These are phyloP conservation scores for Didymodactylos carnosus DNA, from an alignment of 2,888 invertebrate genomes.

Conservation along the genomic window DNA sequence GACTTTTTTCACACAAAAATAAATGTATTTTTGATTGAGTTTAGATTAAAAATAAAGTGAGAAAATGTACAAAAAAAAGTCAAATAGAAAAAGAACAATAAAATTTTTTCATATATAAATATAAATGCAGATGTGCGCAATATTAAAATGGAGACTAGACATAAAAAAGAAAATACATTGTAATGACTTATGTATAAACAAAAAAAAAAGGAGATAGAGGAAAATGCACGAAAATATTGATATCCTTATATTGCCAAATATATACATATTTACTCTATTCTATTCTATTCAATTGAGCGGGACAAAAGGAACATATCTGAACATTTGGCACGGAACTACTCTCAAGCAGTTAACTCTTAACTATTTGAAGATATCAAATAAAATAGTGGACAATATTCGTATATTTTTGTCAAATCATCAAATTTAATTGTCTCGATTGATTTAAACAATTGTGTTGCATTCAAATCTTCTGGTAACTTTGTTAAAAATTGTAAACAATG, in stretches of 20 bases:
- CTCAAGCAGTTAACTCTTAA: too few species aligned
- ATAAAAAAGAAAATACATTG: too few species aligned
- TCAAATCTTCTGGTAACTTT: constrained; percentile 58
- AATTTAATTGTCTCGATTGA: constrained; percentile 43
- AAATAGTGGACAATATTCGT: constrained; percentile 15
- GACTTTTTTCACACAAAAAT: too few species aligned
- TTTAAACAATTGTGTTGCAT: constrained; percentile 53
- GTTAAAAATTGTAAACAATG: constrained; percentile 68
- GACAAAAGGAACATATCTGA: background rate
- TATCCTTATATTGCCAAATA: background rate
- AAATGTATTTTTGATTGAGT: too few species aligned
- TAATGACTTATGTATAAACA: background rate
- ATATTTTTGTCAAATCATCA: too few species aligned
- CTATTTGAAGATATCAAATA: background rate
- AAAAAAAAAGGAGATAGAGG: background rate
- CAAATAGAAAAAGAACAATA: too few species aligned
- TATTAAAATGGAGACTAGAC: too few species aligned
- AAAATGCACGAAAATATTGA: background rate
- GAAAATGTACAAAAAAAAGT: too few species aligned
- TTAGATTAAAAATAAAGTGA: too few species aligned
- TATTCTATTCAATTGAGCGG: background rate
- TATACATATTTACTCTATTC: background rate
- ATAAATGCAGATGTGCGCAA: too few species aligned
- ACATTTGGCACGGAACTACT: too few species aligned
- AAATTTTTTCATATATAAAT: too few species aligned